Base-by-base conservation (phyloP, 2,113 vertebrate genomes). In the Leucosticte australis region DNA sequence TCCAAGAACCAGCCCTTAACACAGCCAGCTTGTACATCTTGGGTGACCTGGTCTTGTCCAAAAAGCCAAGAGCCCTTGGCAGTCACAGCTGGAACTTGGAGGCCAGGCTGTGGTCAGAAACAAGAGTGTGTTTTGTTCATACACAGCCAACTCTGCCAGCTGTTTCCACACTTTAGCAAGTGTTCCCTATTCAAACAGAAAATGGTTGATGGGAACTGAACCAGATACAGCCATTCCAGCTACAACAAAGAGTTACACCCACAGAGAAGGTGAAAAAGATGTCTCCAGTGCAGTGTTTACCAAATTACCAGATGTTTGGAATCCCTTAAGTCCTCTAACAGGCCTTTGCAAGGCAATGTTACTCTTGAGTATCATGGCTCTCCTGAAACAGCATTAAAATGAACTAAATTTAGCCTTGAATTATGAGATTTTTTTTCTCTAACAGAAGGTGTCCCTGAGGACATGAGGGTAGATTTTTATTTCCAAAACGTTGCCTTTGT, bases 401-500 rank as follows among this genome's bases (percentile, higher is more conserved):
- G 73, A 97, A 81, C 95, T 96, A 97, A 97, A 94, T 95, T 96
- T 96, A 93, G 86, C 88, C 89, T 73, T 94, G 92, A 96, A 76
- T 95, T 53, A 93, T 69, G 94, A 91, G 80, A 42, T 68, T 81
- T 92, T 70, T 81, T 93, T 92, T 91, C 81, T 95, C 86, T 30
- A 95, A 84, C 86, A 95, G 92, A 94, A 94, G 83, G 83, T 94
- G 56, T 83, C 95, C 73, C 96, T 23, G 42, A 84, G 94, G 96
- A 82, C 71, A 39, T 0, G 9, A 79, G 57, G 88, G 83, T 83
- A 87, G 94, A 84, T 42, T 93, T 94, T 95, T 93, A 93, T 93
- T 96, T 95, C 95, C 80, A 96, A 89, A 94, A 81, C 1, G 3
- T 89, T 96, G 90, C 86, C 86, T 81, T 94, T 96, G 88, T 95